Evolutionary conservation across 37 sponge, comb jelly and placozoan species (phyloP).

Genomic region (Chondrosia reniformis): DNA sequence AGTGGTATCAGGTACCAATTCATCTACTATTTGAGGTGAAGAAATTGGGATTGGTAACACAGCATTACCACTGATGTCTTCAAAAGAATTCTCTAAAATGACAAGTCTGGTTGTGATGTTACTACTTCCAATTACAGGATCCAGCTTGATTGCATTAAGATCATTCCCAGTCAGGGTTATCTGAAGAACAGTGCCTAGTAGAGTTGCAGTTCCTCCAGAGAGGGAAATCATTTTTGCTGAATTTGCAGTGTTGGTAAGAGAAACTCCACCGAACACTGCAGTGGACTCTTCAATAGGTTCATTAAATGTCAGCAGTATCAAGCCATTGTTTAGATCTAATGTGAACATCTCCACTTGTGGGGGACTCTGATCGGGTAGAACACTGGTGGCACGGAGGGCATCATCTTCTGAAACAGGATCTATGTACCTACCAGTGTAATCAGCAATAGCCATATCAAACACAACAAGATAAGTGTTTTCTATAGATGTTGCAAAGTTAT

Average conservation of each 20-base stretch:
- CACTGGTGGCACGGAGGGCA: constrained; percentile 16
- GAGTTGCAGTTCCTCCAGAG: constrained; percentile 38
- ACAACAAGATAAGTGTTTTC: constrained; percentile 49
- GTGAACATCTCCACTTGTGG: constrained; percentile 45
- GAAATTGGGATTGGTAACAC: constrained; percentile 15
- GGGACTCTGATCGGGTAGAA: constrained; percentile 50
- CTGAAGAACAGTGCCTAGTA: constrained; percentile 31
- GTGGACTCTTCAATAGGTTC: constrained; percentile 63
- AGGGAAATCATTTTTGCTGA: constrained; percentile 35
- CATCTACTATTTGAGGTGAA: constrained; percentile 25
- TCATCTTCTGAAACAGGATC: not conserved
- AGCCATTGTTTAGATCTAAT: constrained; percentile 59
- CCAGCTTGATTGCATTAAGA: constrained; percentile 48
- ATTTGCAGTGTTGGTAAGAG: constrained; percentile 33
- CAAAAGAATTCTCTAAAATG: constrained; percentile 26
- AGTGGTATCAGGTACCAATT: constrained; percentile 43
- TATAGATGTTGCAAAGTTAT: constrained; percentile 12
- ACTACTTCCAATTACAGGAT: constrained; percentile 43
- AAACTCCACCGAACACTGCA: constrained; percentile 35
- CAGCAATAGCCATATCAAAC: constrained; percentile 21
- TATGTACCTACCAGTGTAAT: constrained; percentile 55
- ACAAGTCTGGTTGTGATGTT: constrained; percentile 59
- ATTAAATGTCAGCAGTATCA: constrained; percentile 54
- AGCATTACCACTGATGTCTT: constrained; percentile 65
- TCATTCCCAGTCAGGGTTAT: constrained; percentile 42